phyloP scores from a whole-genome alignment of 2,797 vertebrate genomes.

The Melanogrammus aeglefinus region DNA sequence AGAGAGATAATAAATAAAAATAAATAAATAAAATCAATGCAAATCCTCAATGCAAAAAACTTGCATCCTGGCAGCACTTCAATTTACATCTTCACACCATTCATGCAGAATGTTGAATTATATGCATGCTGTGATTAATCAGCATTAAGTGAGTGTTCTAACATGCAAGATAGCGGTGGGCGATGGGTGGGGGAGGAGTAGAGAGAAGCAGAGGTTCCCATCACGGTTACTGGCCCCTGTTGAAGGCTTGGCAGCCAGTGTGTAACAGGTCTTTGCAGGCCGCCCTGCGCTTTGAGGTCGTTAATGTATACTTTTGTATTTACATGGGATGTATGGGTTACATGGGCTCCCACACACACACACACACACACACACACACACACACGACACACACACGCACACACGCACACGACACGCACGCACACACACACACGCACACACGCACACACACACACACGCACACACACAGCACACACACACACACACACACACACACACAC shows the following conservation, averaged over 20 bases:
- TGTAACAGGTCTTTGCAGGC: not conserved
- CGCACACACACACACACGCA: not conserved
- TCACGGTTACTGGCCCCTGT: not conserved
- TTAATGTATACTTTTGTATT: not conserved
- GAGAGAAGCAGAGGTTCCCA: not conserved
- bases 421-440: constrained; percentile 12
- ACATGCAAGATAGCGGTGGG: not conserved
- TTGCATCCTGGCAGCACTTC: not conserved
- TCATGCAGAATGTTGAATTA: not conserved
- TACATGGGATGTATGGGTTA: not conserved
- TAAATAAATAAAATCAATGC: not conserved
- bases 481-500: not conserved
- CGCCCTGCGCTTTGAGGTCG: not conserved
- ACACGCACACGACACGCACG: no score
- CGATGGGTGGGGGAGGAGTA: not conserved
- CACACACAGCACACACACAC: not conserved
- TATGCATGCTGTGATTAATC: not conserved
- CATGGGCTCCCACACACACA: not conserved
- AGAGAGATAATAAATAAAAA: not conserved
- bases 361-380: not conserved
- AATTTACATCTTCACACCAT: not conserved
- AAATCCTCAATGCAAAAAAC: not conserved
- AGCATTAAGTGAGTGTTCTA: not conserved
- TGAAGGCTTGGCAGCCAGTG: not conserved
- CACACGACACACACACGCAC: constrained; percentile 8